Conservation (phyloP, 92 coral and sea anemone genomes). For the Zoanthus sociatus region DNA sequence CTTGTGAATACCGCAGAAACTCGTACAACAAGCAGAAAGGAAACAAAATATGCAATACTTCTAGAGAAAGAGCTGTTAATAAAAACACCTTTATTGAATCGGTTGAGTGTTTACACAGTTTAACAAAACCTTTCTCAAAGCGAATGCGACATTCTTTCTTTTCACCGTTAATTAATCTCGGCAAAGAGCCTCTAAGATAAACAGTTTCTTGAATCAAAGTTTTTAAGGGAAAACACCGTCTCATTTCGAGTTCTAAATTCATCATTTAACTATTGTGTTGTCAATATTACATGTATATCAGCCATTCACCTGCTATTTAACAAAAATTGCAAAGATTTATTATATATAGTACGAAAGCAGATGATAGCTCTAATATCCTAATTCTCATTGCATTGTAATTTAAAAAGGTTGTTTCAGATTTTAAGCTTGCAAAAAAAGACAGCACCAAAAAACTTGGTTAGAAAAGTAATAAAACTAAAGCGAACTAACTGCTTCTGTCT, state of each 20-base stretch:
- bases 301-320: conserved; percentile 7
- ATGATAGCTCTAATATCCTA: background rate
- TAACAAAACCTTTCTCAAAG: conserved; percentile 40
- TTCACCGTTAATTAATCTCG: conserved; percentile 26
- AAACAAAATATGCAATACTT: conserved; percentile 33
- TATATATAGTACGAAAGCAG: conserved; percentile 14
- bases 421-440: background rate
- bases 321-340: background rate
- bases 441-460: background rate
- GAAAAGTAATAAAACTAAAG: background rate
- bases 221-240: conserved; percentile 3
- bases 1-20: conserved; percentile 34
- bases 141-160: conserved; percentile 26
- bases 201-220: conserved; percentile 8
- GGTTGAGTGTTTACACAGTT: conserved; percentile 23
- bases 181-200: conserved; percentile 19
- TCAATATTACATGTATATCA: background rate
- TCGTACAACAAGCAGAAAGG: conserved; percentile 31
- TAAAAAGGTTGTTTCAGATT: conserved; percentile 3
- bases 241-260: conserved; percentile 18
- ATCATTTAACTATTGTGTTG: conserved; percentile 19
- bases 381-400: background rate
- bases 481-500: background rate
- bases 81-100: conserved; percentile 42
- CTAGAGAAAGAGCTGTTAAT: conserved; percentile 46